phyloP scores from a whole-genome alignment of 2,797 vertebrate species.

The Malurus leucopterus region DNA sequence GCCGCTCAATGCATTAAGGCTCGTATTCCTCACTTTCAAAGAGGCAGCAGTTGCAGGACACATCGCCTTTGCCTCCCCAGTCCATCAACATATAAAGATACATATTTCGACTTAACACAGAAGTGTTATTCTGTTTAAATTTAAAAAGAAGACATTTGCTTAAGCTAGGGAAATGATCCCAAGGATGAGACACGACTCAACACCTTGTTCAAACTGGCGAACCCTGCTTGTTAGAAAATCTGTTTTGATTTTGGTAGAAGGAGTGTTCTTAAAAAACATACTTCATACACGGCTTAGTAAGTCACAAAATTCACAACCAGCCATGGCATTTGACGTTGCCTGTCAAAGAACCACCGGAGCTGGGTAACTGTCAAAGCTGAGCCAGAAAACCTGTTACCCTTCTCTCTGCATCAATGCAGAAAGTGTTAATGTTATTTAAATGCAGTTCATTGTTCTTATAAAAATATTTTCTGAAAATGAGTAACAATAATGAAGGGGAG shows the following conservation, averaged over 20 bases:
- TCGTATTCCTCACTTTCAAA: background rate
- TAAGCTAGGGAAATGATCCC: background rate
- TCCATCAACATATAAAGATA: background rate
- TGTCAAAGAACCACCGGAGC: background rate
- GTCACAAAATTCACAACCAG: background rate
- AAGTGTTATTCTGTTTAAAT: background rate
- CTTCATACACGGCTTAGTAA: background rate
- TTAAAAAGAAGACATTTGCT: background rate
- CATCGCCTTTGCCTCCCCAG: background rate
- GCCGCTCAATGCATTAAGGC: background rate
- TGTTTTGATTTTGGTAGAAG: background rate
- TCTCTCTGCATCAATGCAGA: background rate
- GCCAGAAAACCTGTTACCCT: background rate
- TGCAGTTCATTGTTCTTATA: background rate
- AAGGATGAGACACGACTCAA: background rate
- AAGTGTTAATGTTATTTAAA: background rate
- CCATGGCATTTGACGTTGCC: background rate
- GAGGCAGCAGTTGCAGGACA: background rate
- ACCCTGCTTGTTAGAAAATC: background rate
- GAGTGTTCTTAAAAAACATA: background rate
- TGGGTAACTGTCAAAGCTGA: background rate
- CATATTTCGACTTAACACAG: background rate
- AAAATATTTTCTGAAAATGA: slow-evolving; percentile 4
- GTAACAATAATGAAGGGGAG: background rate
- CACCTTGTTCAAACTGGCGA: background rate